Percentiles rank a stretch among this genome's conserved stretches.
Conservation (phyloP, 2,113 vertebrate genomes). For the Mormyrus lacerda region DNA sequence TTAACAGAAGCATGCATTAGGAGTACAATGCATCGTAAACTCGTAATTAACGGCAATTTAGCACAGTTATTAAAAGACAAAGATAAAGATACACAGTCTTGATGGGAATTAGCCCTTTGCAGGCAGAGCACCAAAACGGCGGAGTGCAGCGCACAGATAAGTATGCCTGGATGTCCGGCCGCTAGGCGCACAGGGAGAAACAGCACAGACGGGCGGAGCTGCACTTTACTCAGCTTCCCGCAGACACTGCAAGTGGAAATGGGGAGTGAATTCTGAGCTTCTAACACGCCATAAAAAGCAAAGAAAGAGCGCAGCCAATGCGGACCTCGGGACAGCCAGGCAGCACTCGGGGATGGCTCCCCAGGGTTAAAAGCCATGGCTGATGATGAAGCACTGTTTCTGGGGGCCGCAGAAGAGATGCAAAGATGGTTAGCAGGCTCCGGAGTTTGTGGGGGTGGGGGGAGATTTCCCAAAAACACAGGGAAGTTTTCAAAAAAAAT, state of each 20-base stretch:
- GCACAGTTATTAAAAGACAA: conserved; percentile 32
- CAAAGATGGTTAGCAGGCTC: background rate
- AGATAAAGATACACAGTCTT: background rate
- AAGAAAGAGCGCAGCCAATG: conserved; percentile 23
- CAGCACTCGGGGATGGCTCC: background rate
- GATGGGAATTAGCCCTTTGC: conserved; percentile 23
- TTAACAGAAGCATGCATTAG: conserved; percentile 11
- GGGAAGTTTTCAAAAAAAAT: background rate
- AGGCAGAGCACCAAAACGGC: conserved; percentile 33
- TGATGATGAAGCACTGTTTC: background rate
- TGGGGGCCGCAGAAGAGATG: background rate
- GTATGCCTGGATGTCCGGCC: conserved; percentile 36
- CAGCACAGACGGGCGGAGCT: conserved; percentile 31
- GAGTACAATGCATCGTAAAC: conserved; percentile 20
- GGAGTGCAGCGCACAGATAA: conserved; percentile 29
- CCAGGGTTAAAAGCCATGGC: background rate
- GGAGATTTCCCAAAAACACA: background rate
- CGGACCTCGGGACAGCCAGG: conserved; percentile 24
- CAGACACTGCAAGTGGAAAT: conserved; percentile 34
- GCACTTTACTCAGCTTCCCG: conserved; percentile 29
- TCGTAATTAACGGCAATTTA: conserved; percentile 26
- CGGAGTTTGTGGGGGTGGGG: background rate
- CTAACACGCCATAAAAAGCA: background rate
- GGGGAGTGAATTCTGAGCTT: conserved; percentile 44
- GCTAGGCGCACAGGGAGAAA: conserved; percentile 35